Evolutionary conservation across 2,888 invertebrate species (phyloP), one percentile per base, ranked within the genome.

Genomic region (Syrphus vitripennis): DNA sequence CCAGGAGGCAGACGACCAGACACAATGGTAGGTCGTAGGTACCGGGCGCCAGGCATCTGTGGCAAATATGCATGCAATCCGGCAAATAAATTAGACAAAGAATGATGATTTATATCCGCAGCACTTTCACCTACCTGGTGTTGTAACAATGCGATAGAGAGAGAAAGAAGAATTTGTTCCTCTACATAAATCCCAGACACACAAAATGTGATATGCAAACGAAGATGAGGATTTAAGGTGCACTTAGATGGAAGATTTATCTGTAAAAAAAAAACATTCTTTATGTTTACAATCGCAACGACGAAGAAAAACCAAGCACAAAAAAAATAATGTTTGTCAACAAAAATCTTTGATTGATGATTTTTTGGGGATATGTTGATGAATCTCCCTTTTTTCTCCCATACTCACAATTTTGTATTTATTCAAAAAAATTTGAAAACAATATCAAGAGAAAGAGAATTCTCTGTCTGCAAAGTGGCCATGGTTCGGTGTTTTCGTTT

Each of bases 281-380:
- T 42, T 26, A 26, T 82, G 86, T 86, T 74, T 86, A 74, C 86
- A 69, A 14, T 78, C 42, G 69, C 21, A n/a, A 79, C 48, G 37
- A 31, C 1, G 19, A 19, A 10, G 19, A 55, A 31, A 19, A 59
- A 9, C 19, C 14, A 12, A 69, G 40, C 34, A 70, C 0, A 67
- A 78, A 72, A 63, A 14, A 21, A 75, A 59, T 31, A 83, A 83
- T 80, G 83, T 83, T 83, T 83, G 83, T 83, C 83, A 80, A 83
- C 80, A 80, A 75, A 83, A 57, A 70, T 21, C 40, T 40, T 70
- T 83, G 83, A 83, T 83, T 83, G 83, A 83, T 83, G 83, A 80
- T 42, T 65, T 37, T 48, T 37, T 10, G 59, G 80, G 21, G 80
- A 79, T 65, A 83, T 83, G 79, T 83, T 79, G 61, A 16, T 55